phyloP scores from a whole-genome alignment of 2,888 invertebrate genomes.

The Aleiodes testaceus region DNA sequence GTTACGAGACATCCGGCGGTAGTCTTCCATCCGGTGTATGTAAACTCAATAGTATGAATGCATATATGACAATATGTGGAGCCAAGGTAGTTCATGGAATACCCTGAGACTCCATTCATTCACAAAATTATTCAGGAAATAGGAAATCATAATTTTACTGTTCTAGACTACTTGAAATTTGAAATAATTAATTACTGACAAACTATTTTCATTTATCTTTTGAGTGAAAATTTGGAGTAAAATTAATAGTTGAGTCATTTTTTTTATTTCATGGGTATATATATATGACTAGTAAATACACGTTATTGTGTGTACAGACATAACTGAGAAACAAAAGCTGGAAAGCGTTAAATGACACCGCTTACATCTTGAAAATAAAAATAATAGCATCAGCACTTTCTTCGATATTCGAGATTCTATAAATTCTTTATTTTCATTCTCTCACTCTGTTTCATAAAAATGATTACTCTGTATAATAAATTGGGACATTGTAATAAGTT shows the following conservation, averaged over 20 bases:
- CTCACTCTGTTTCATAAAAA: neutral
- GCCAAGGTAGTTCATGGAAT: neutral
- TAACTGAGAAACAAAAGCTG: slow-evolving; percentile 6
- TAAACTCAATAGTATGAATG: slow-evolving; percentile 40
- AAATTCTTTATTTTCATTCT: neutral
- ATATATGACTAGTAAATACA: neutral
- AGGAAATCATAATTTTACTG: too few relatives aligned
- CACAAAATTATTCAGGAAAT: slow-evolving; percentile 2
- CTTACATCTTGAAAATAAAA: neutral
- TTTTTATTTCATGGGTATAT: neutral
- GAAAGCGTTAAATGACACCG: slow-evolving; percentile 35
- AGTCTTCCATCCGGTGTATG: slow-evolving; percentile 49
- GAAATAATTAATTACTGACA: neutral
- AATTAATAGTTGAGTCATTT: slow-evolving; percentile 4
- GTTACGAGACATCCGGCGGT: slow-evolving; percentile 56
- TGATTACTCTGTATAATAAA: neutral
- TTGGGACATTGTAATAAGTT: neutral
- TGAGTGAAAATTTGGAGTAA: too few relatives aligned
- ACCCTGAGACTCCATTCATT: slow-evolving; percentile 3
- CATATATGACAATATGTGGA: slow-evolving; percentile 33
- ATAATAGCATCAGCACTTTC: neutral
- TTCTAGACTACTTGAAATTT: too few relatives aligned
- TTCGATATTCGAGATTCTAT: neutral
- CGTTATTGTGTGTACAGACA: slow-evolving; percentile 8
- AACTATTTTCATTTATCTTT: neutral